Evolutionary conservation across 2,888 invertebrate genomes (phyloP), one percentile per base, ranked within the genome.

Genomic region (Biston betularia): DNA sequence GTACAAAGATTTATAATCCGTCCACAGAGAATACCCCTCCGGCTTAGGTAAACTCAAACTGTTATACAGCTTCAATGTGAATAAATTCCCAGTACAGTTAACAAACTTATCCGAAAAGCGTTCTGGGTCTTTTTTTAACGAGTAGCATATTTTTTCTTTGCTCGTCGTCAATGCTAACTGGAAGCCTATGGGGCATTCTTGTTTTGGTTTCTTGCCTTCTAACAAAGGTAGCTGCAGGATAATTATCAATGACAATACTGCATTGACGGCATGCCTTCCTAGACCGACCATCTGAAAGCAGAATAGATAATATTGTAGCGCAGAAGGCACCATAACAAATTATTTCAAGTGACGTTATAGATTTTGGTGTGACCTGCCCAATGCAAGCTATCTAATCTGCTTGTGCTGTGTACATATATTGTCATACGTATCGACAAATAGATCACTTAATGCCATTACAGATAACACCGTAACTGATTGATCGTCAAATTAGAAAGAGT

Each of bases 141-240:
- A 60, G 69, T 88, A 89, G 70, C 94, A 94, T 56, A 89, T 71
- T 0, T 84, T 82, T 4, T 78, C 73, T 14, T 65, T 74, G 46
- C 75, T 73, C 60, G 77, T 81, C 8, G 78, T 81, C 64, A 79
- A 81, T 0, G 85, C 82, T 63, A 87, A 46, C 35, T 79, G 68
- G 67, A 89, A 94, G 2, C 92, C 94, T 63, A 93, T 83, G 0
- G 94, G 94, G 65, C 94, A 94, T 63, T 70, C 54, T 14, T 24
- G 64, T 34, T 74, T 76, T 10, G 68, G 63, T 65, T 69, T 77
- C 63, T 79, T 77, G n/a, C 80, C 77, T 69, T 79, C 77, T 15
- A 79, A 68, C 45, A 73, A 72, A 14, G 71, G 68, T 58, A 58
- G 59, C 52, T 81, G 75, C 12, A 82, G 54, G 15, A 88, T 44